Conservation (phyloP, 2,113 vertebrate genomes). For the Seriola quinqueradiata region DNA sequence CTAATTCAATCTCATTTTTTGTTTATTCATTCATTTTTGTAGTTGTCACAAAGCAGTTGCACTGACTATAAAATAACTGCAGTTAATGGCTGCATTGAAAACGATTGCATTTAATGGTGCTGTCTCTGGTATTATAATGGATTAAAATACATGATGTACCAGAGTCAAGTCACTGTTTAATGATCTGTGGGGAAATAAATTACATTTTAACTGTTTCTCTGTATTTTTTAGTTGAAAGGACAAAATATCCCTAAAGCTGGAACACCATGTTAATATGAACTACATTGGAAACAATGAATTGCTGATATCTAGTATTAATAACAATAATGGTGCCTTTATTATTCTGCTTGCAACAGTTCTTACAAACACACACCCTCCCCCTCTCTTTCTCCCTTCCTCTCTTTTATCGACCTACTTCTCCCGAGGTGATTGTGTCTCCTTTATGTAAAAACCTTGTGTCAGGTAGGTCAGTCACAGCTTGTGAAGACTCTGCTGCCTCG, state of each 20-base stretch:
- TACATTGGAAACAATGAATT: neutral
- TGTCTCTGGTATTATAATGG: neutral
- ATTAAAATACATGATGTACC: neutral
- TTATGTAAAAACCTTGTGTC: constrained; percentile 33
- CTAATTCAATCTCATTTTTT: neutral
- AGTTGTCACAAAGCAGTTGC: neutral
- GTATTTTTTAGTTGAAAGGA: neutral
- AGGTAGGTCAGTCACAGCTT: constrained; percentile 23
- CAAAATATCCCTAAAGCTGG: neutral
- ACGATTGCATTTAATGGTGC: neutral
- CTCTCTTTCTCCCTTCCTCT: neutral
- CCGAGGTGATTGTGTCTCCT: constrained; percentile 33
- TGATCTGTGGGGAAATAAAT: neutral
- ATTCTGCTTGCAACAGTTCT: constrained; percentile 9
- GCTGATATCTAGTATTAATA: neutral
- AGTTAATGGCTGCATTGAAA: neutral
- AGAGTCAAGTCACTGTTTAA: neutral
- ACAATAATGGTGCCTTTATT: constrained; percentile 1
- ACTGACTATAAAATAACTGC: neutral
- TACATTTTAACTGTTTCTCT: neutral
- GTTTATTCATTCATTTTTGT: neutral
- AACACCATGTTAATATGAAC: neutral
- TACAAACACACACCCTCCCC: neutral
- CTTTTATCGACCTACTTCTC: constrained; percentile 35
- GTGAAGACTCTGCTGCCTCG: neutral